Evolutionary conservation across 2,888 invertebrate species (phyloP).

Genomic region (Cheilosia grossa): DNA sequence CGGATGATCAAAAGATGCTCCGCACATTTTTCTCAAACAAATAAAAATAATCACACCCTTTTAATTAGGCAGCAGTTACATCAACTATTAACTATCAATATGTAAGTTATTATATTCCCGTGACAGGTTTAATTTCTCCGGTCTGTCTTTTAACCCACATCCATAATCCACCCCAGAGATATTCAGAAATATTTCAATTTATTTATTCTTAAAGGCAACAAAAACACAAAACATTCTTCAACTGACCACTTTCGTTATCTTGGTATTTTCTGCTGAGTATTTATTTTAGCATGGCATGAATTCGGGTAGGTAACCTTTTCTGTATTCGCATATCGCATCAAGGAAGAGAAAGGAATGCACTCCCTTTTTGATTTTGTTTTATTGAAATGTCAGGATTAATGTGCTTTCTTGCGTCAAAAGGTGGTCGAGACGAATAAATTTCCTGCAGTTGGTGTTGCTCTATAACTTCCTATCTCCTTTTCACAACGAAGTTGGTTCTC

Average conservation of each 20-base stretch:
- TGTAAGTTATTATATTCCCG: conserved; percentile 31
- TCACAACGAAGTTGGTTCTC: neutral
- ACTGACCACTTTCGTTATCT: conserved; percentile 72
- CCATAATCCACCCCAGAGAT: neutral
- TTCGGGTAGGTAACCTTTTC: conserved; percentile 42
- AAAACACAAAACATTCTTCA: conserved; percentile 61
- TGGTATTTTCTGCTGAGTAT: conserved; percentile 67
- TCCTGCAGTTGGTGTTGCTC: conserved; percentile 34
- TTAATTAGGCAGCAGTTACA: too few species aligned
- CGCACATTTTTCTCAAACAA: too few species aligned
- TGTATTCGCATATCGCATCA: neutral
- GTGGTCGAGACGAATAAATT: conserved; percentile 74
- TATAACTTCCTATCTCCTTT: conserved; percentile 4
- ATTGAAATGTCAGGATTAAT: conserved; percentile 75
- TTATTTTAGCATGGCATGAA: conserved; percentile 45
- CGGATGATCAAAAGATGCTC: too few species aligned
- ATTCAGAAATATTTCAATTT: conserved; percentile 67
- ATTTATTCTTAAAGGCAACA: conserved; percentile 57
- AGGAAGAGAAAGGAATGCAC: conserved; percentile 55
- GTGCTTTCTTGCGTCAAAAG: conserved; percentile 74
- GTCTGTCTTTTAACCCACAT: conserved; percentile 31
- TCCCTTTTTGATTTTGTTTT: conserved; percentile 66
- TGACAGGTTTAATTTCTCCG: conserved; percentile 18
- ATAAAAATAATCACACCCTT: too few species aligned
- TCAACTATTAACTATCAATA: neutral